Evolutionary conservation across 37 sponge, comb jelly and placozoan species (phyloP).

Genomic region (Beroe forskalii): DNA sequence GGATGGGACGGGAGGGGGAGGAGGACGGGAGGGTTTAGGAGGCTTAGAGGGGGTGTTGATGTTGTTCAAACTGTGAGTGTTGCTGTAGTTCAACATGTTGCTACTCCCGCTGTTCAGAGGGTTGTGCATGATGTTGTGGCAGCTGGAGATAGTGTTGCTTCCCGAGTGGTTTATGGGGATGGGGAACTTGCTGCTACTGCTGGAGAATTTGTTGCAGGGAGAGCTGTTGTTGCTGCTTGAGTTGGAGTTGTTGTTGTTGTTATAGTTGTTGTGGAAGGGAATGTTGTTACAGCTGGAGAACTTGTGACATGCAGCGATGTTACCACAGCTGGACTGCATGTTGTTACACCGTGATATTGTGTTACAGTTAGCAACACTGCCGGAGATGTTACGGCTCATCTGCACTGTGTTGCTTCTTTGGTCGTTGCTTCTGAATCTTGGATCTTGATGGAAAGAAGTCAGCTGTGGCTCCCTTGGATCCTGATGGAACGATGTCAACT

Average conservation of each 20-base stretch:
- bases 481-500: not conserved
- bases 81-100: not conserved
- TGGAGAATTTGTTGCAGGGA: not conserved
- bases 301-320: not conserved
- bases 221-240: not conserved
- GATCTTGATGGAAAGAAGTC: not conserved
- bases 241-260: not conserved
- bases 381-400: not conserved
- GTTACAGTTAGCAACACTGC: not conserved
- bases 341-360: not conserved
- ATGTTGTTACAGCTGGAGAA: not conserved
- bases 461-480: not conserved
- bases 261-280: not conserved
- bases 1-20: slow-evolving; percentile 37
- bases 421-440: not conserved
- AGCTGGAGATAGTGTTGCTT: not conserved
- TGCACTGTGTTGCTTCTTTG: not conserved
- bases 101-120: no score
- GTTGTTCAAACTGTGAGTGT: not conserved
- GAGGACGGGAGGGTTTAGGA: not conserved
- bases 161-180: not conserved
- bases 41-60: not conserved
- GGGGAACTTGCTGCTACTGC: not conserved
- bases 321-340: not conserved
- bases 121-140: not conserved